Evolutionary conservation across 2,113 vertebrate species (phyloP).

Genomic region (Bettongia penicillata): DNA sequence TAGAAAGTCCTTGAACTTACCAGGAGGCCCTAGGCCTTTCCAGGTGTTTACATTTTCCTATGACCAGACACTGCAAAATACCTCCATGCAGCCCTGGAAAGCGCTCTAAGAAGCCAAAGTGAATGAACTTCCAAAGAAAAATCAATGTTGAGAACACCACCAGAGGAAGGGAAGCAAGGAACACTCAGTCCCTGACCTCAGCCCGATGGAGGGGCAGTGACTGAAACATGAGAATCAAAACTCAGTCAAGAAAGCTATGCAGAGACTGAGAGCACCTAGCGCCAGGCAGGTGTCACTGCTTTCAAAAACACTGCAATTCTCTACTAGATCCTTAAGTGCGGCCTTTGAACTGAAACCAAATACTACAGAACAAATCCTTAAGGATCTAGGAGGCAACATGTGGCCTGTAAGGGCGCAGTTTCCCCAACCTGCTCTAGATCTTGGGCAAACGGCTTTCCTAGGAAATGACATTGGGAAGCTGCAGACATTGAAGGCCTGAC

Average conservation of each 20-base stretch:
- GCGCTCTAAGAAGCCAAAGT: neutral
- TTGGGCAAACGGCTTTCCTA: accelerated
- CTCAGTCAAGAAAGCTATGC: too few relatives aligned
- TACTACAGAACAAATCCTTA: too few relatives aligned
- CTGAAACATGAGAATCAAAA: neutral
- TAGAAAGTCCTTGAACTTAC: neutral
- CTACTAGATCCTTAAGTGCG: too few relatives aligned
- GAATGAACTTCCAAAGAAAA: neutral
- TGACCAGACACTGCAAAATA: neutral
- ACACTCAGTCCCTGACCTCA: accelerated
- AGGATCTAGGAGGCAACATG: too few relatives aligned
- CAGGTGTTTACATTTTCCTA: neutral
- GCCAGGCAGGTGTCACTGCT: neutral
- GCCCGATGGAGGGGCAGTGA: accelerated
- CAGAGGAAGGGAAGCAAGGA: neutral
- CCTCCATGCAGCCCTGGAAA: neutral
- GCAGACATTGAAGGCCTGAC: neutral
- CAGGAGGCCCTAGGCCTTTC: neutral
- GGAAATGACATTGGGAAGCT: accelerated
- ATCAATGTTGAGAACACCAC: neutral
- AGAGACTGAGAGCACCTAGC: accelerated
- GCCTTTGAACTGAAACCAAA: too few relatives aligned
- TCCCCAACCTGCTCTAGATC: neutral
- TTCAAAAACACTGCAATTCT: accelerated
- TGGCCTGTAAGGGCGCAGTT: too few relatives aligned